Conservation (phyloP, 1,140 invertebrate genomes). For the Orius insidiosus region DNA sequence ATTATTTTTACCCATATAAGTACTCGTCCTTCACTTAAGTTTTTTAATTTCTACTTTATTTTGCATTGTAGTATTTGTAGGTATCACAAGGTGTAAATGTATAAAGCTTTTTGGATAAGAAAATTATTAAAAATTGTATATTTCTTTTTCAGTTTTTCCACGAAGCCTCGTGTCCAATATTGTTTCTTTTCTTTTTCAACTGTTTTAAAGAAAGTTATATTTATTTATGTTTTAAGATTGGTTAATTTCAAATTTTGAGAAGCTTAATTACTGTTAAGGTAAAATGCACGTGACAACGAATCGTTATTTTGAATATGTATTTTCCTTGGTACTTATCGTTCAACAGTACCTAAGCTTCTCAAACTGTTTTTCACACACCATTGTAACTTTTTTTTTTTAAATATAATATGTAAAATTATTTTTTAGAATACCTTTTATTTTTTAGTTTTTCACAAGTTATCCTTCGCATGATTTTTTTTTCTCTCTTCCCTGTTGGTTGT, state of each 20-base stretch:
- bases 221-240: background rate
- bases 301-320: slow-evolving; percentile 5
- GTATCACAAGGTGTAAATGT: background rate
- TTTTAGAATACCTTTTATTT: slow-evolving; percentile 7
- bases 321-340: background rate
- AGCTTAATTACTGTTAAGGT: slow-evolving; percentile 3
- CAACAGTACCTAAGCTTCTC: background rate
- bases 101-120: background rate
- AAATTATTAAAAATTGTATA: background rate
- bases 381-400: slow-evolving; percentile 8
- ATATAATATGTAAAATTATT: slow-evolving; percentile 11
- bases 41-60: background rate
- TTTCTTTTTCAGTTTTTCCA: background rate
- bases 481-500: too few species aligned
- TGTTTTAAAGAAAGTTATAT: slow-evolving; percentile 1
- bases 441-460: background rate
- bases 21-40: background rate
- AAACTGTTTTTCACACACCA: slow-evolving; percentile 2
- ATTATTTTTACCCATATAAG: slow-evolving; percentile 13
- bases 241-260: background rate
- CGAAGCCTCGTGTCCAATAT: background rate
- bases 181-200: background rate
- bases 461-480: slow-evolving; percentile 1
- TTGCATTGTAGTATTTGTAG: too few species aligned
- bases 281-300: slow-evolving; percentile 5